Percentiles rank a stretch among this genome's conserved stretches.
Evolutionary conservation across 2,797 vertebrate species (phyloP).

Genomic region (Phrynocephalus guinanensis): DNA sequence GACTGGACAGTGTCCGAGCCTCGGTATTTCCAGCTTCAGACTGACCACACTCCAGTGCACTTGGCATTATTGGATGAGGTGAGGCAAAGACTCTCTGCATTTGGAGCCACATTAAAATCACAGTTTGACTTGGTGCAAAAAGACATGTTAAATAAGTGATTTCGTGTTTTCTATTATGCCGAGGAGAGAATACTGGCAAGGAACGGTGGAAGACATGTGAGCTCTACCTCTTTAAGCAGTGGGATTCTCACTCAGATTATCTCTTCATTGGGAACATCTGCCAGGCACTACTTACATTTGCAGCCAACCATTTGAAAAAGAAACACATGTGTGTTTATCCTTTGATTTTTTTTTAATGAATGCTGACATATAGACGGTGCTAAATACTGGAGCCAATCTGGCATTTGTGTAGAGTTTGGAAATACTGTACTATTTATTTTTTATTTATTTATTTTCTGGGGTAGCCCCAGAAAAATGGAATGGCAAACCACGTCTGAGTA

Average conservation of each 20-base stretch:
- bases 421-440: not conserved
- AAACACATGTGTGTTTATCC: not conserved
- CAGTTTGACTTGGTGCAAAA: not conserved
- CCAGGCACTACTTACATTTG: not conserved
- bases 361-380: not conserved
- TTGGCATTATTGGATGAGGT: conserved; percentile 96
- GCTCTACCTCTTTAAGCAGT: fast-evolving
- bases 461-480: no score
- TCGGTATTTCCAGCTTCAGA: conserved; percentile 97
- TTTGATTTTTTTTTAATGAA: not conserved
- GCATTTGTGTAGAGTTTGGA: not conserved
- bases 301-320: not conserved
- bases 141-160: not conserved
- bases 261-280: not conserved
- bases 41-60: conserved; percentile 96
- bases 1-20: conserved; percentile 99
- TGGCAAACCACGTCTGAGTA: no score
- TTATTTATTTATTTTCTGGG: not conserved
- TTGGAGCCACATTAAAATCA: not conserved
- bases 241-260: not conserved
- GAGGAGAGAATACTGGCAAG: not conserved
- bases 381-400: not conserved
- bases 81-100: not conserved
- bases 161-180: not conserved
- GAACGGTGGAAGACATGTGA: not conserved